Percentiles rank a stretch among this genome's conserved stretches.
Evolutionary conservation across 2,888 invertebrate species (phyloP).

Genomic region (Falcaria lacertinaria): DNA sequence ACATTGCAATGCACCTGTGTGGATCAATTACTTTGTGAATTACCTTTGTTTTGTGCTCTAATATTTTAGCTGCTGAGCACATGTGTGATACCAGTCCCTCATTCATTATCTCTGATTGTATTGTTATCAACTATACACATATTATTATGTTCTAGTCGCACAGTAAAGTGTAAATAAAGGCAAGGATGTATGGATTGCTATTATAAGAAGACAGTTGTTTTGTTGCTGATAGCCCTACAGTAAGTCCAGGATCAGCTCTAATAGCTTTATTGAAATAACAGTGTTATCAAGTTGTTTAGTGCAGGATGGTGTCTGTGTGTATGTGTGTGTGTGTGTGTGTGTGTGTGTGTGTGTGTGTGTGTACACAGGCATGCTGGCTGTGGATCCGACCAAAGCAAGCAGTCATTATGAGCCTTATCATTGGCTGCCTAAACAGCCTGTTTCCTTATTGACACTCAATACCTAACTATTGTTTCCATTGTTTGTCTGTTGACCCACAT

Average conservation of each 20-base stretch:
- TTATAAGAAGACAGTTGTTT: neutral
- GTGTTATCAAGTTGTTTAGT: too few species aligned
- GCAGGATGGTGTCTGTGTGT: neutral
- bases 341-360: too few species aligned
- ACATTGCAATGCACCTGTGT: too few species aligned
- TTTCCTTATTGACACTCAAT: too few species aligned
- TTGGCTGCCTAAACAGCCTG: constrained; percentile 8
- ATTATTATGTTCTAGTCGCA: neutral
- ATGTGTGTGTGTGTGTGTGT: too few species aligned
- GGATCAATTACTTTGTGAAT: constrained; percentile 35
- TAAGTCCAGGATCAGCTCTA: too few species aligned
- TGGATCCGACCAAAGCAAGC: too few species aligned
- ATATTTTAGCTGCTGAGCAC: neutral
- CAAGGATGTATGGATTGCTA: neutral
- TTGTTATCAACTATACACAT: neutral
- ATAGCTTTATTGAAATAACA: too few species aligned
- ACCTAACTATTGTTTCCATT: neutral
- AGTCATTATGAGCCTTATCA: constrained; percentile 9
- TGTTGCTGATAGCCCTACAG: neutral
- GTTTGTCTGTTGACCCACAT: neutral
- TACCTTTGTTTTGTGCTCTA: constrained; percentile 11
- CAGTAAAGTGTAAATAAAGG: neutral
- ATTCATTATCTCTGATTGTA: neutral
- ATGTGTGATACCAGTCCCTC: neutral
- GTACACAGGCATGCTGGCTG: too few species aligned